Evolutionary conservation across 2,113 vertebrate species (phyloP), one percentile per base, ranked within the genome.

Genomic region (Zapus hudsonius): DNA sequence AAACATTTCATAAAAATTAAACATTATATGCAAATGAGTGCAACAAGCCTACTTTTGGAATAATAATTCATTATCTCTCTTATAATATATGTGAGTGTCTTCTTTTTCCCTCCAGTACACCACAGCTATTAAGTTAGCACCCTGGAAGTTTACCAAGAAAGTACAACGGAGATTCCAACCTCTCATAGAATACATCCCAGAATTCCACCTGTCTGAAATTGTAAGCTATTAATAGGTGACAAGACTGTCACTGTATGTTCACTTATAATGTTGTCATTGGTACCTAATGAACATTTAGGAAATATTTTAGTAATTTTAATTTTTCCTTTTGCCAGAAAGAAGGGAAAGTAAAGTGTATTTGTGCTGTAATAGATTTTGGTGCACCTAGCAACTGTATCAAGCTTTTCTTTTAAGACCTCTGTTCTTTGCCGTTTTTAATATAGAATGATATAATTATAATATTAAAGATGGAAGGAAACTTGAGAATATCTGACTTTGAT

Each of bases 1-100:
- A 98, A 98, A 95, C 95, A 97, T 95, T 97, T 96, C 91, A 80
- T 96, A 97, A 97, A 97, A 97, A 98, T 98, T 98, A 98, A 98
- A 97, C 97, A 97, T 97, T 98, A 97, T 98, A 98, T 98, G 98
- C 96, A 98, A 98, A 98, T 98, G 92, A 97, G 95, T 89, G 19
- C 94, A 97, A 96, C 97, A 97, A 97, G 93, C 96, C 89, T 94
- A 95, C 96, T 94, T 97, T 97, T 97, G 92, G 95, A 97, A 97
- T 97, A 97, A 98, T 98, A 98, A 98, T 98, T 98, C 96, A 97
- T 98, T 98, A 97, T 97, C 84, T 89, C 76, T 74, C 67, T 84
- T 95, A 91, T 97, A 98, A 97, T 97, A 96, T 97, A 97, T 96
- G 95, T 97, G 95, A 98, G 95, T 96, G 90, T 82, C 69, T 98